These are phyloP conservation scores for Cyprinodon variegatus DNA, from an alignment of 2,113 vertebrate species.

Conservation along the genomic window DNA sequence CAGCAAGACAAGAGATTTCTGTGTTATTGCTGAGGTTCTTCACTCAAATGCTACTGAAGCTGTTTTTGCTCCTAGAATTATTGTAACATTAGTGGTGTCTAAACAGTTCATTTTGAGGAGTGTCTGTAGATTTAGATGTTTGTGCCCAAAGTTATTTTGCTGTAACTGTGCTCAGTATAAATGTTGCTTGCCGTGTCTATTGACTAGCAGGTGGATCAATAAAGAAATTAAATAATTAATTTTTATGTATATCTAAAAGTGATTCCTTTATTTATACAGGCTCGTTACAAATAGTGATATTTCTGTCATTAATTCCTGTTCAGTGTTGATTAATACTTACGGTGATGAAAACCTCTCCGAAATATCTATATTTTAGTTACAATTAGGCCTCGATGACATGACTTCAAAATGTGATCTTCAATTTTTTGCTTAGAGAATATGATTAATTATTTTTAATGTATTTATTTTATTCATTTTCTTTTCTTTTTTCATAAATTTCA, in stretches of 20 bases:
- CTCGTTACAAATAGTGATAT: not conserved
- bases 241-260: not conserved
- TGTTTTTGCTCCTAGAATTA: constrained; percentile 16
- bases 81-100: not conserved
- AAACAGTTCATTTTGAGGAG: not conserved
- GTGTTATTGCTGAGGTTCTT: constrained; percentile 26
- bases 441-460: too few relatives aligned
- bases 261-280: not conserved
- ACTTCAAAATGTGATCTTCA: too few relatives aligned
- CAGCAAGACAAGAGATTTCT: constrained; percentile 5
- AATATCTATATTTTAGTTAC: not conserved
- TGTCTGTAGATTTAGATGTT: not conserved
- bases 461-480: too few relatives aligned
- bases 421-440: too few relatives aligned
- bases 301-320: not conserved
- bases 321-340: not conserved
- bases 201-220: not conserved
- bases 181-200: not conserved
- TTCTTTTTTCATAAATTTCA: too few relatives aligned
- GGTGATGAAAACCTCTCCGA: not conserved
- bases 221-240: not conserved
- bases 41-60: constrained; percentile 36
- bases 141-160: constrained; percentile 17
- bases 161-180: constrained; percentile 8
- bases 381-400: not conserved